Evolutionary conservation across 2,797 vertebrate genomes (phyloP).

Genomic region (Pachyuromys duprasi): DNA sequence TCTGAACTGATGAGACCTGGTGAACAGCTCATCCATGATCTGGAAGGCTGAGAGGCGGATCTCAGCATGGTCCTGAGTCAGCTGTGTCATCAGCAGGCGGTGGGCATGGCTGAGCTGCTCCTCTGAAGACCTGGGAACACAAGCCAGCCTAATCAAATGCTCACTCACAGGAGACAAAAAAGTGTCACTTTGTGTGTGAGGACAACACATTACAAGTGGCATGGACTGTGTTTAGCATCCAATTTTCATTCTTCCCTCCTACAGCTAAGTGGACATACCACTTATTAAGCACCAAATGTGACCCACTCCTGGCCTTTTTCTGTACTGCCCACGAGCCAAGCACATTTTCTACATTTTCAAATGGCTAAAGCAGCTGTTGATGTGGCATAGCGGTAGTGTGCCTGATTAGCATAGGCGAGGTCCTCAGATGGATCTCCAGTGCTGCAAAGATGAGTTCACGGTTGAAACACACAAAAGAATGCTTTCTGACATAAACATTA

Average conservation of each 20-base stretch:
- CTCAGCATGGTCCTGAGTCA: slow-evolving; percentile 93
- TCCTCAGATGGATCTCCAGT: neutral
- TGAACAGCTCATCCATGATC: slow-evolving; percentile 91
- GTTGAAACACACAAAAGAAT: neutral
- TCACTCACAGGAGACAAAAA: accelerated
- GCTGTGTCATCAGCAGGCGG: slow-evolving; percentile 92
- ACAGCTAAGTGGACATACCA: neutral
- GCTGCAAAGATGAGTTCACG: neutral
- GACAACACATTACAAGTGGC: neutral
- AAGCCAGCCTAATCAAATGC: neutral
- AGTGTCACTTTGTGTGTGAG: accelerated
- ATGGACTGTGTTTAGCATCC: neutral
- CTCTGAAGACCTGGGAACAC: slow-evolving; percentile 89
- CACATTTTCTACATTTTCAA: neutral
- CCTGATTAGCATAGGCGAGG: neutral
- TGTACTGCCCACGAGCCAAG: neutral
- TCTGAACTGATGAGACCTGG: slow-evolving; percentile 94
- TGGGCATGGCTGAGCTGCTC: slow-evolving; percentile 91
- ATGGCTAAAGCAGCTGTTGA: neutral
- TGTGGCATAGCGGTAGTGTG: neutral
- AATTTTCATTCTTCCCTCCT: neutral
- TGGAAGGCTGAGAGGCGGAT: slow-evolving; percentile 95
- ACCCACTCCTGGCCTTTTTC: neutral
- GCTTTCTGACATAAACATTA: neutral
- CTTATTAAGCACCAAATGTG: neutral